A percentile compares a stretch with the other conserved stretches of the same genome.
phyloP scores from a whole-genome alignment of 2,797 vertebrate genomes.

The Peromyscus nudipes region DNA sequence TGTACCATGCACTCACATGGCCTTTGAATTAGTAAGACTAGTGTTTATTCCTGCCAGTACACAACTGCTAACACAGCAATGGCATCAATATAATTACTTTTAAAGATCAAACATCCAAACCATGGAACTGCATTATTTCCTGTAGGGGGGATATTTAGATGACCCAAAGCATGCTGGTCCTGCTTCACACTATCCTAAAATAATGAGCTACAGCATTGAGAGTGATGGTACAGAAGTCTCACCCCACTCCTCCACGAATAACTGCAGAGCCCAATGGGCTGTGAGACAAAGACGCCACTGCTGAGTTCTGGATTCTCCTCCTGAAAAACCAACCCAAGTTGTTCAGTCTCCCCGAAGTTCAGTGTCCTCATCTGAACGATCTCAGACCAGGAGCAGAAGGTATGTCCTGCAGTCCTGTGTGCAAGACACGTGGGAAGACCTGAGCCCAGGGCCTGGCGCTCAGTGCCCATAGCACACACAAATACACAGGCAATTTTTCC shows the following conservation, averaged over 20 bases:
- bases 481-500: neutral
- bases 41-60: neutral
- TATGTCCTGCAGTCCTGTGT: neutral
- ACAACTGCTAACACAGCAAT: neutral
- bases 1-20: rapidly evolving
- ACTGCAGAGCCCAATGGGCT: neutral
- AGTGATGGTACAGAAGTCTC: neutral
- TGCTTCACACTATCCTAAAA: neutral
- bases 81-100: neutral
- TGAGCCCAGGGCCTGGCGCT: neutral
- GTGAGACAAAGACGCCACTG: neutral
- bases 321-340: neutral
- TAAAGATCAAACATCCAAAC: neutral
- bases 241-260: neutral
- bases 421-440: neutral
- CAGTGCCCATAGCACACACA: no score
- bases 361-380: neutral
- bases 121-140: neutral
- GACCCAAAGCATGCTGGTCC: neutral
- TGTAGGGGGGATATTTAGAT: neutral
- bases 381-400: neutral
- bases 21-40: neutral
- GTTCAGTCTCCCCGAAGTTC: neutral
- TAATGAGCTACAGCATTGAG: neutral
- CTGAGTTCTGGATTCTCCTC: neutral